Conservation (phyloP, 2,113 vertebrate species). For the Chrysochloris asiatica region DNA sequence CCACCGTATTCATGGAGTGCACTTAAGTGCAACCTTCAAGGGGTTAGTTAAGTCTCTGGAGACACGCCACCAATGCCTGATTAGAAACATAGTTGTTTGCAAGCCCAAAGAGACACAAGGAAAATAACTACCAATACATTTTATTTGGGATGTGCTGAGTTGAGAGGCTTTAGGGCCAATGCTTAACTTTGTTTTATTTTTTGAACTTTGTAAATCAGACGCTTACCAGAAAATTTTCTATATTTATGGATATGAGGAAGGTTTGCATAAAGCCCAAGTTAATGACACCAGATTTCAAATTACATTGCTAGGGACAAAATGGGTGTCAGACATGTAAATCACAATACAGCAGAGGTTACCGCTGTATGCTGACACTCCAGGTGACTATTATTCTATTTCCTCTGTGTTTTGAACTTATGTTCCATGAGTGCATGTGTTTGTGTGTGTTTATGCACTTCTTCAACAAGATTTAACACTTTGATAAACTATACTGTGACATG, state of each 20-base stretch:
- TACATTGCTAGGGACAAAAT: not conserved
- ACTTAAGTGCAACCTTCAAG: not conserved
- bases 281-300: conserved; percentile 37
- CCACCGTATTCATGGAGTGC: not conserved
- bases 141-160: not conserved
- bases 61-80: not conserved
- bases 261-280: not conserved
- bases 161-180: not conserved
- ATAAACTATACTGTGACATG: not conserved
- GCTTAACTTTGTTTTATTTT: conserved; percentile 2
- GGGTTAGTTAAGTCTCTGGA: not conserved
- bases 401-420: conserved; percentile 30
- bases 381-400: not conserved
- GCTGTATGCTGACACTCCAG: not conserved
- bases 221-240: not conserved
- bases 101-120: not conserved
- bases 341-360: not conserved
- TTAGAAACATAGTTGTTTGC: not conserved
- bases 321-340: not conserved
- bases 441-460: not conserved
- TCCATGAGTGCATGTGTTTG: not conserved
- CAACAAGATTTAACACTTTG: not conserved
- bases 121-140: not conserved
- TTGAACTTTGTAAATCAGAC: conserved; percentile 35
- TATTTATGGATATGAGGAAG: not conserved